phyloP scores from a whole-genome alignment of 1,140 invertebrate species.

The Pogonomyrmex barbatus region DNA sequence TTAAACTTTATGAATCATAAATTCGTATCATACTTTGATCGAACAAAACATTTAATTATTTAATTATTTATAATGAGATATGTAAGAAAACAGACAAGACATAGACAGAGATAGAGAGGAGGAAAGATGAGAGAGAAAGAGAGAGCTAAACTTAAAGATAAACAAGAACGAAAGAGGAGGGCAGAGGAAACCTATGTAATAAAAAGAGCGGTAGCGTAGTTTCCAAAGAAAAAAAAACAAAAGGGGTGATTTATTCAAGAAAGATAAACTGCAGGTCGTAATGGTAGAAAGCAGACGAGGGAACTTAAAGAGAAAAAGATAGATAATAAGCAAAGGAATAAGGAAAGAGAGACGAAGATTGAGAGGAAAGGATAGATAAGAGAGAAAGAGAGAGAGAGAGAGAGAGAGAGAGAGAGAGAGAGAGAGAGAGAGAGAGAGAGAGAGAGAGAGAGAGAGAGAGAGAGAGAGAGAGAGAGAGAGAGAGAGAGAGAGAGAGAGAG shows the following conservation, averaged over 20 bases:
- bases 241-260: constrained; percentile 59
- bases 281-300: constrained; percentile 38
- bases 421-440: constrained; percentile 27
- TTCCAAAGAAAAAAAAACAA: constrained; percentile 28
- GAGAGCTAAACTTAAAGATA: neutral
- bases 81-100: neutral
- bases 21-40: neutral
- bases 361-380: constrained; percentile 13
- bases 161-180: constrained; percentile 1
- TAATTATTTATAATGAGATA: constrained; percentile 3
- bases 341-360: neutral
- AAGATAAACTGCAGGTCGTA: constrained; percentile 59
- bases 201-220: constrained; percentile 13
- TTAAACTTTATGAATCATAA: constrained; percentile 30
- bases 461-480: too few species aligned
- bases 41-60: constrained; percentile 26
- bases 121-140: constrained; percentile 13
- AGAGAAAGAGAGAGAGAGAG: constrained; percentile 25
- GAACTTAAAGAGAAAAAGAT: neutral
- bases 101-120: too few species aligned
- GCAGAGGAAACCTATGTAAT: constrained; percentile 30
- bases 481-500: neutral
- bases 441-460: too few species aligned
- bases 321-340: constrained; percentile 28
- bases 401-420: neutral